Base-by-base conservation (phyloP, 2,113 vertebrate species). In the Mohoua ochrocephala region DNA sequence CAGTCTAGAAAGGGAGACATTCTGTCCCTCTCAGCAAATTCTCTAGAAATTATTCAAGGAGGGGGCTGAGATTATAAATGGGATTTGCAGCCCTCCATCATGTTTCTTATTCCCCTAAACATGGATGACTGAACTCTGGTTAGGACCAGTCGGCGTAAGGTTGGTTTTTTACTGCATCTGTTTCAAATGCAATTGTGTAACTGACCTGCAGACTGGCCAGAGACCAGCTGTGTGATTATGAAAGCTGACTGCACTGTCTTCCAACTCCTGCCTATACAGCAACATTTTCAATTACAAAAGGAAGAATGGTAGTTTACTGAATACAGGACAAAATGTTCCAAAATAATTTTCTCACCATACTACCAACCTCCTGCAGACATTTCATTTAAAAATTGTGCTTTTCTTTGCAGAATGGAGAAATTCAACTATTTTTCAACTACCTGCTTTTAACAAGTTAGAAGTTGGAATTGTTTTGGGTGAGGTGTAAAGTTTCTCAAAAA, bases 21-120 rank as follows among this genome's bases (percentile, higher is more conserved):
- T 80, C 63, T 74, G 11, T 21, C 4, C 10, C 30, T 12, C 18
- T 52, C n/a, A 47, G 52, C 18, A 77, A 77, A 11, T 28, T 52
- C 61, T 41, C 50, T 61, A 57, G 27, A 69, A 79, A 39, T 77
- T 60, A 70, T 23, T 47, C 2, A 12, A 24, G 9, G 39, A 39
- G 6, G 2, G 2, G 3, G 3, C 18, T 44, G 49, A 84, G 42
- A 69, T 33, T 39, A 0, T 11, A 65, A 73, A 1, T 20, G 26
- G 31, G 22, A 89, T 77, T 59, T 57, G 18, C 54, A 92, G 35
- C 28, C 7, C 77, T 88, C 22, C 24, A 44, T 30, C 9, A 0
- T 7, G n/a, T 53, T 47, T 49, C 45, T 37, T 60, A 44, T 28
- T 80, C 14, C n/a, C 24, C 63, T 69, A 56, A 91, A 18, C 6